Base-by-base conservation (phyloP, 2,888 invertebrate species). In the Diabrotica balteata region DNA sequence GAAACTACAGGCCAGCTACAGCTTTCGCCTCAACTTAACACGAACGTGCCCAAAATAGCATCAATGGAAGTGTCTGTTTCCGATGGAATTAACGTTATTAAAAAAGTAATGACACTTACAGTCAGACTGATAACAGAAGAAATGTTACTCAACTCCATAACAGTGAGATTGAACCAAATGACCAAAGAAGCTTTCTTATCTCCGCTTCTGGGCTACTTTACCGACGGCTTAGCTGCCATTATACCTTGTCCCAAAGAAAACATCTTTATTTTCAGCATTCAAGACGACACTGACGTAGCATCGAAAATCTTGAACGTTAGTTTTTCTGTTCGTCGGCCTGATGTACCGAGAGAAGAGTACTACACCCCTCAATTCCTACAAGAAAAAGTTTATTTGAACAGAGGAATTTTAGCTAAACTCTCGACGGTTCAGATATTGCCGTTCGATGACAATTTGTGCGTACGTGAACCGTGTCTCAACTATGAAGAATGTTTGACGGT, bases 391-490 rank as follows among this genome's bases (percentile, higher is more conserved):
- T 98, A 98, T 83, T 86, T 98, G 17, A 96, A 97, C 80, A 88
- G 97, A 46, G 91, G 93, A 0, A 93, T 95, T 8, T 85, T 98
- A 32, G 95, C 96, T 0, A 88, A 94, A 68, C 85, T 97, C 5
- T 94, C 97, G 5, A 95, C 95, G 0, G 92, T 97, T 7, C 76
- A 93, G 88, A 94, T 98, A 0, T 84, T 97, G 8, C 97, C 98
- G 0, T 98, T 98, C 83, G 97, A 97, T 80, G 98, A 98, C 82
- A 97, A 97, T 84, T 88, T 98, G 0, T 98, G 98, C 83, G 94
- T 97, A 0, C 89, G 94, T 62, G 98, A 98, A 80, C 97, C 97
- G 0, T 98, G 98, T 79, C 86, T 96, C 2, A 97, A 97, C 84
- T 97, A 91, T 80, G 97, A 98, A 80, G 92, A 94, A 79, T 98